These are phyloP conservation scores for Balearica regulorum DNA, from an alignment of 2,797 vertebrate genomes.

Conservation along the genomic window DNA sequence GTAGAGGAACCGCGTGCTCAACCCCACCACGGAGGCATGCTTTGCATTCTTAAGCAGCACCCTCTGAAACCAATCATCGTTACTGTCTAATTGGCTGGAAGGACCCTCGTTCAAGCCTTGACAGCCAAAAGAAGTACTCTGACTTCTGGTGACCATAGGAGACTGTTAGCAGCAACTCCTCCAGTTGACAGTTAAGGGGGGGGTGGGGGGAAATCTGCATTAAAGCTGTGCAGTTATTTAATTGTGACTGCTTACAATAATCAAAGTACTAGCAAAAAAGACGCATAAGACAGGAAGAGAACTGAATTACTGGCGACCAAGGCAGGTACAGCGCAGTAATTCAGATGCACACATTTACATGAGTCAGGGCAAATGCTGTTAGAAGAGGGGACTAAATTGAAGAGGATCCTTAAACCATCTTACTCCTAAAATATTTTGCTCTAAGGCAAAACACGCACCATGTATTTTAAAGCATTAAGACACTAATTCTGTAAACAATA, in stretches of 20 bases:
- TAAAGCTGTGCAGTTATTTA: background rate
- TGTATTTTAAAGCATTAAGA: slow-evolving; percentile 76
- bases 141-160: slow-evolving; percentile 19
- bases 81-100: slow-evolving; percentile 47
- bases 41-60: slow-evolving; percentile 50
- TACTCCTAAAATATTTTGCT: slow-evolving; percentile 41
- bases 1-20: background rate
- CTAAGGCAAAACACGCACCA: slow-evolving; percentile 44
- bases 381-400: background rate
- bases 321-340: background rate
- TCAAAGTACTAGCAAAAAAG: background rate
- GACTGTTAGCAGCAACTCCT: background rate
- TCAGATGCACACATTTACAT: background rate
- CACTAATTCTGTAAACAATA: slow-evolving; percentile 77
- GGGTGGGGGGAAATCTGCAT: background rate
- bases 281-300: background rate
- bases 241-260: background rate
- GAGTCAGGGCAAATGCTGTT: background rate
- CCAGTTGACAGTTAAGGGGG: background rate
- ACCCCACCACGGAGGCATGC: background rate
- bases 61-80: slow-evolving; percentile 42
- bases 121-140: slow-evolving; percentile 35
- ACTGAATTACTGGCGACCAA: fast-evolving
- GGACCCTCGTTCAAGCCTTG: slow-evolving; percentile 16
- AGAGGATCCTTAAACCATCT: slow-evolving; percentile 21